phyloP scores from a whole-genome alignment of 2,797 vertebrate genomes.

The Pyrocephalus nanus region DNA sequence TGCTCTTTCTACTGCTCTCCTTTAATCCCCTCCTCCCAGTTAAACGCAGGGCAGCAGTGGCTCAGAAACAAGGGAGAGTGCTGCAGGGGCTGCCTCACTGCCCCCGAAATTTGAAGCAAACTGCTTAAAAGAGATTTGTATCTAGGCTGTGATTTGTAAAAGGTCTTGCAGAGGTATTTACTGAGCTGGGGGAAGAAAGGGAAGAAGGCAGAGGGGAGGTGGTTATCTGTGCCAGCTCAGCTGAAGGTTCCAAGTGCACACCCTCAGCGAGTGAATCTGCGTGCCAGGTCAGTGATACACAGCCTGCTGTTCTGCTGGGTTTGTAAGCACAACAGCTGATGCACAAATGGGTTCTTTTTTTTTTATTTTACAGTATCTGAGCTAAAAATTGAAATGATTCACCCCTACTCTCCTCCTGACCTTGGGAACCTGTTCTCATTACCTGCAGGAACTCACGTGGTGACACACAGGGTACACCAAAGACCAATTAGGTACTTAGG shows the following conservation, averaged over 20 bases:
- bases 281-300: not conserved
- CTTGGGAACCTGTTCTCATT: not conserved
- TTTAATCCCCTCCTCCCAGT: not conserved
- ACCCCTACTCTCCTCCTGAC: not conserved
- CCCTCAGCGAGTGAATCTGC: not conserved
- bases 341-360: conserved; percentile 28
- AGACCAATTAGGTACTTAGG: conserved; percentile 36
- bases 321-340: conserved; percentile 52
- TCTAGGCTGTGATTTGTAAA: not conserved
- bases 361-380: not conserved
- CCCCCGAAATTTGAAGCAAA: conserved; percentile 14
- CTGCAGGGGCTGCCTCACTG: not conserved
- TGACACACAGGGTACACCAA: not conserved
- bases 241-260: not conserved
- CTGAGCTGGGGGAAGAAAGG: not conserved
- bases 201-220: not conserved
- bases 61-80: conserved; percentile 1
- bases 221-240: not conserved
- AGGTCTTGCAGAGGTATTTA: conserved; percentile 11
- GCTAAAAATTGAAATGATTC: conserved; percentile 52
- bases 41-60: conserved; percentile 4
- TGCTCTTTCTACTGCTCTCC: not conserved
- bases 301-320: not conserved
- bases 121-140: conserved; percentile 11
- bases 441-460: conserved; percentile 13